Evolutionary conservation across 2,113 vertebrate species (phyloP).

Genomic region (Promerops cafer): DNA sequence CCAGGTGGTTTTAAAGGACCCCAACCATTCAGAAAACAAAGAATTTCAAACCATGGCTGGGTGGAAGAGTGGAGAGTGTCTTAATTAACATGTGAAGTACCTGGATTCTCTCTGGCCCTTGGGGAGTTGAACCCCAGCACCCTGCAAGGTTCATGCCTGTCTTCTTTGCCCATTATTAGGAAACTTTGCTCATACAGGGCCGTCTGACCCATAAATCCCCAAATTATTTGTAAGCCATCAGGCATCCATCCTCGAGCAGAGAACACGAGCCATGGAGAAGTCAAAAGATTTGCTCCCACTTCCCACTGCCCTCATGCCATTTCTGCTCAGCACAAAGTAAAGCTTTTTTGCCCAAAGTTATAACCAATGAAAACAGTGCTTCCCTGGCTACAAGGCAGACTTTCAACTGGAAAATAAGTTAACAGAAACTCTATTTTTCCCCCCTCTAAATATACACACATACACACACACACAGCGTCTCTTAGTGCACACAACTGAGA

Average conservation of each 20-base stretch:
- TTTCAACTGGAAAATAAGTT: conserved; percentile 15
- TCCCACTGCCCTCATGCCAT: background rate
- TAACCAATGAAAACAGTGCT: background rate
- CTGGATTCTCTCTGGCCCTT: background rate
- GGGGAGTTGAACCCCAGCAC: background rate
- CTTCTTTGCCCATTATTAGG: background rate
- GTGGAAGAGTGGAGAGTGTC: background rate
- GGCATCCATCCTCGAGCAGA: background rate
- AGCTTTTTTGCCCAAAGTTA: background rate
- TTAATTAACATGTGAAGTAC: background rate
- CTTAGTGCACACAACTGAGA: background rate
- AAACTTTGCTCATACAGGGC: background rate
- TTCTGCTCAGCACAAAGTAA: background rate
- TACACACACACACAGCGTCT: background rate
- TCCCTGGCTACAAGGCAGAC: background rate
- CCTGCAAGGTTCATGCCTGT: background rate
- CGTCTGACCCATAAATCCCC: background rate
- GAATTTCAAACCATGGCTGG: background rate
- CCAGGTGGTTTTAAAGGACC: background rate
- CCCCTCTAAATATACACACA: background rate
- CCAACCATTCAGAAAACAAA: background rate
- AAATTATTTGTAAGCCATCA: background rate
- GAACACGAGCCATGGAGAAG: background rate
- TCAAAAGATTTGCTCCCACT: background rate
- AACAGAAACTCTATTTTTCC: background rate